Evolutionary conservation across 2,888 invertebrate species (phyloP).

Genomic region (Papilio demoleus): DNA sequence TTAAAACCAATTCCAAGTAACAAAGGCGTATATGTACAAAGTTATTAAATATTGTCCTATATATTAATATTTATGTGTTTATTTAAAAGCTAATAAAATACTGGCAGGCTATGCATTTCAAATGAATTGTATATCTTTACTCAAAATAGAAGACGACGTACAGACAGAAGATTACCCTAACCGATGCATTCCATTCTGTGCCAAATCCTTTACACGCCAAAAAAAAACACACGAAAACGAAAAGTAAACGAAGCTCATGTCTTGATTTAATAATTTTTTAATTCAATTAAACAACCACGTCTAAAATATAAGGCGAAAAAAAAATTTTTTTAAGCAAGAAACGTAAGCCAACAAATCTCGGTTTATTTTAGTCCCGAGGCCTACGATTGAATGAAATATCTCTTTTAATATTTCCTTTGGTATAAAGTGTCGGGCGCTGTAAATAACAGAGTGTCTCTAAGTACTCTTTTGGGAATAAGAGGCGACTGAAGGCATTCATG

Average conservation of each 20-base stretch:
- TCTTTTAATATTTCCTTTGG: slow-evolving; percentile 31
- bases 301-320: background rate
- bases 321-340: background rate
- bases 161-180: no score
- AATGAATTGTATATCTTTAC: no score
- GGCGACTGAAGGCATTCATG: slow-evolving; percentile 22
- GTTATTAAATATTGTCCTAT: background rate
- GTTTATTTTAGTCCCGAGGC: slow-evolving; percentile 27
- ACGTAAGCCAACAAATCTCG: slow-evolving; percentile 13
- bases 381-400: slow-evolving; percentile 29
- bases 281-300: background rate
- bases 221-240: background rate
- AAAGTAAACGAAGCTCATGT: no score
- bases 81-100: no score
- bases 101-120: no score
- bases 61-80: no score
- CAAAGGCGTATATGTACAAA: background rate
- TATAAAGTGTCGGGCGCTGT: slow-evolving; percentile 29
- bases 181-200: no score
- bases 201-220: no score
- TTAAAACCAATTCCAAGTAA: background rate
- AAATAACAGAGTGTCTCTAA: slow-evolving; percentile 34
- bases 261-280: no score
- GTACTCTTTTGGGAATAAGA: slow-evolving; percentile 34
- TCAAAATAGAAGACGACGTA: no score